phyloP scores from a whole-genome alignment of 2,113 vertebrate genomes.

The Nothoprocta perdicaria region DNA sequence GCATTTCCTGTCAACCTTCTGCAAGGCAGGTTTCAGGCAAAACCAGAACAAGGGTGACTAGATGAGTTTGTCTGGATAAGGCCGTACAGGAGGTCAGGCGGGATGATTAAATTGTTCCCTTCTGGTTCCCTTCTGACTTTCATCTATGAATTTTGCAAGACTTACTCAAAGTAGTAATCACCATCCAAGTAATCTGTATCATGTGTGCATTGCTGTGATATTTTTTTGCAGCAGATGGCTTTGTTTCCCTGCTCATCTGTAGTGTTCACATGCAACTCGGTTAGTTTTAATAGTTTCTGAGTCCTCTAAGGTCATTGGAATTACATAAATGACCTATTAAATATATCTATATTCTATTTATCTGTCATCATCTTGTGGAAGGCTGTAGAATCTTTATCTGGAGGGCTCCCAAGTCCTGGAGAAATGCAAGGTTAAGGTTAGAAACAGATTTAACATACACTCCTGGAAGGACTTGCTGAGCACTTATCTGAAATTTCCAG shows the following conservation, averaged over 20 bases:
- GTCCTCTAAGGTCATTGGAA: not conserved
- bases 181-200: not conserved
- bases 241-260: not conserved
- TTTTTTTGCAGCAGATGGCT: not conserved
- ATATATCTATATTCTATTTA: not conserved
- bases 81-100: not conserved
- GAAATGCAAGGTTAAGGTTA: not conserved
- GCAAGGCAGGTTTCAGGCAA: not conserved
- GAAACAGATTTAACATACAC: not conserved
- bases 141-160: not conserved
- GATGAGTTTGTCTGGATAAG: not conserved
- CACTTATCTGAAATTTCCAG: not conserved
- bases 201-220: not conserved
- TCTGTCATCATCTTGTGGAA: not conserved
- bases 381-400: not conserved
- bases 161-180: not conserved
- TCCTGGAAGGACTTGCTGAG: not conserved
- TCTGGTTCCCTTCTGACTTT: not conserved
- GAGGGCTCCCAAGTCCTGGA: not conserved
- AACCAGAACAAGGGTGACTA: rapidly evolving
- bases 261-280: not conserved
- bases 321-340: not conserved
- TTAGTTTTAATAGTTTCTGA: not conserved
- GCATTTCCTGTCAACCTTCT: not conserved
- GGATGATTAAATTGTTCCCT: not conserved